Percentiles rank a stretch among this genome's conserved stretches.
Evolutionary conservation across 1,140 invertebrate genomes (phyloP).

Genomic region (Magallana gigas): DNA sequence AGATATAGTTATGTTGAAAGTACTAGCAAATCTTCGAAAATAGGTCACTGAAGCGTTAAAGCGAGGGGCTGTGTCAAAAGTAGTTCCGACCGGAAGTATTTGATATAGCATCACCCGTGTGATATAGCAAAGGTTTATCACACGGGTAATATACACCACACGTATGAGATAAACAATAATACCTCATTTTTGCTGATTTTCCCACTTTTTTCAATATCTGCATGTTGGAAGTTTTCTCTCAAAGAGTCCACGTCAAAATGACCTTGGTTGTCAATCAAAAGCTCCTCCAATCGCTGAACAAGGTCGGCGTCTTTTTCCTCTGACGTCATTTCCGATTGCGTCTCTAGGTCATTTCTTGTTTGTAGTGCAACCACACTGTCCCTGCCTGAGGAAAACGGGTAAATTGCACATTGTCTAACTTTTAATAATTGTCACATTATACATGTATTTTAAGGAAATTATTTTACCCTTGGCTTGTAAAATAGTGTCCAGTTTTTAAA

Average conservation of each 20-base stretch:
- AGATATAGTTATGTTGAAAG: too few species aligned
- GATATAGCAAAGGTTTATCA: too few species aligned
- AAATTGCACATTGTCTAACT: not conserved
- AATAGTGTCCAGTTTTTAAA: too few species aligned
- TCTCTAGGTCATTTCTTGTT: constrained; percentile 61
- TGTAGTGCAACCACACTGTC: constrained; percentile 72
- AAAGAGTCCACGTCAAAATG: constrained; percentile 68
- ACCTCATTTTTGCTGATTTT: constrained; percentile 54
- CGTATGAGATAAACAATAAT: not conserved
- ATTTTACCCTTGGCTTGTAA: too few species aligned
- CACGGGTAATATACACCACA: too few species aligned
- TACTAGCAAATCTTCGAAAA: too few species aligned
- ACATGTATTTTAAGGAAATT: too few species aligned
- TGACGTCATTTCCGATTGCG: constrained; percentile 54
- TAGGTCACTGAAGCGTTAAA: too few species aligned
- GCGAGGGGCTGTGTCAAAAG: too few species aligned
- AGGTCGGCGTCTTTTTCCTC: constrained; percentile 70
- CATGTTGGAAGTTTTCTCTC: constrained; percentile 54
- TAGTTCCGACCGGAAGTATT: too few species aligned
- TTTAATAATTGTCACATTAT: too few species aligned
- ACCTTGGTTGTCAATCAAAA: constrained; percentile 60
- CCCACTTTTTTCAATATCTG: constrained; percentile 58
- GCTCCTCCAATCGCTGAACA: constrained; percentile 63
- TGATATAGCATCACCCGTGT: too few species aligned
- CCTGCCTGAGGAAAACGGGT: constrained; percentile 61